These are phyloP conservation scores for Mesitornis unicolor DNA, from an alignment of 2,113 vertebrate genomes.

Conservation along the genomic window DNA sequence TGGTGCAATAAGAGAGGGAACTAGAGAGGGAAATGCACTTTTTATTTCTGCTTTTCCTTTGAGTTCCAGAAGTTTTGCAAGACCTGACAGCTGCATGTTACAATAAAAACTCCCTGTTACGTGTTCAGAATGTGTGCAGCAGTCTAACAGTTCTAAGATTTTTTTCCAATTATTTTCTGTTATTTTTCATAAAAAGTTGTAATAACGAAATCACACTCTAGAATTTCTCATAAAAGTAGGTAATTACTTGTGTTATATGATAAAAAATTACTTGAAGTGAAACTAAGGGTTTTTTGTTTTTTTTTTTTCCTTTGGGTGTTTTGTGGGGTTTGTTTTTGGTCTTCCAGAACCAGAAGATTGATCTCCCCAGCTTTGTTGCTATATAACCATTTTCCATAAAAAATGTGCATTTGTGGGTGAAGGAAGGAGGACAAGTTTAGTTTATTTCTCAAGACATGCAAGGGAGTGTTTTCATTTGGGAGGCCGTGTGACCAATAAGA, in stretches of 20 bases:
- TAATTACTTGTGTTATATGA: not conserved
- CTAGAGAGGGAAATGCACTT: not conserved
- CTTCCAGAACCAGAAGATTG: not conserved
- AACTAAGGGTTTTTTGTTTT: too few relatives aligned
- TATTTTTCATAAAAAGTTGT: not conserved
- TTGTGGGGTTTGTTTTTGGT: not conserved
- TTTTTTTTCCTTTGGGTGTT: too few relatives aligned
- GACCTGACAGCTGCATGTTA: not conserved
- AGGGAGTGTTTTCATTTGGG: not conserved
- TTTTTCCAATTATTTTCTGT: not conserved
- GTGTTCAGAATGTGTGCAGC: not conserved
- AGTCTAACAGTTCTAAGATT: not conserved
- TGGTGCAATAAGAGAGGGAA: not conserved
- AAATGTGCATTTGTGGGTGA: not conserved
- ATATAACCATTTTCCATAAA: not conserved
- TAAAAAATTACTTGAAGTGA: too few relatives aligned
- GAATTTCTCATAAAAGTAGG: not conserved
- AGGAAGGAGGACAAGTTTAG: not conserved
- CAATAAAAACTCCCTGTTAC: not conserved
- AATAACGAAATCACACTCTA: not conserved
- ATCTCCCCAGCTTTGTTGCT: not conserved
- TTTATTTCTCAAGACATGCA: not conserved
- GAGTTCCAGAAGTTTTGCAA: not conserved
- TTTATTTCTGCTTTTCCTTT: not conserved
- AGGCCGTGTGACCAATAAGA: accelerated